These are phyloP conservation scores for Atherinomorus stipes DNA, from an alignment of 2,113 vertebrate species.

Conservation along the genomic window DNA sequence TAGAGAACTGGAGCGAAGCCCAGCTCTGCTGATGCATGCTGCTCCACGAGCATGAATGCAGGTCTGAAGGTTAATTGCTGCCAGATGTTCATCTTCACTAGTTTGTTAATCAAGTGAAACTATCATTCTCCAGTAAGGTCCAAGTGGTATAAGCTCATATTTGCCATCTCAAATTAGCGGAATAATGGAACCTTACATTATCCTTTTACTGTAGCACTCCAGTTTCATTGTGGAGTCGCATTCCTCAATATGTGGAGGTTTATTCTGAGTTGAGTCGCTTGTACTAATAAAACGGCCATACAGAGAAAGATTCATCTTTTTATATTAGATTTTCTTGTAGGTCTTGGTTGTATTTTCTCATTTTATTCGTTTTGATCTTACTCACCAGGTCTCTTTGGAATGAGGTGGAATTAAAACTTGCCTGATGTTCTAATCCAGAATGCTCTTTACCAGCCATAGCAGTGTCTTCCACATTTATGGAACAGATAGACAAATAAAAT, in stretches of 20 bases:
- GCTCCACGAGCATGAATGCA: constrained; percentile 59
- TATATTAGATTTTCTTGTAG: background rate
- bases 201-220: background rate
- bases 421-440: background rate
- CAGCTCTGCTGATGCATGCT: constrained; percentile 53
- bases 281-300: background rate
- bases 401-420: background rate
- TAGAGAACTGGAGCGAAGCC: constrained; percentile 64
- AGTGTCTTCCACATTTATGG: no score
- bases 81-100: constrained; percentile 72
- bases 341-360: background rate
- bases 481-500: background rate
- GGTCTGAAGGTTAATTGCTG: constrained; percentile 78
- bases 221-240: background rate
- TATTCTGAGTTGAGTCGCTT: no score
- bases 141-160: constrained; percentile 16
- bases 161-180: constrained; percentile 14
- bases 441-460: no score
- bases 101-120: constrained; percentile 75
- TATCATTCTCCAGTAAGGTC: constrained; percentile 45
- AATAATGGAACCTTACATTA: background rate
- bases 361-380: background rate
- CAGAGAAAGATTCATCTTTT: background rate
- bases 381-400: background rate
- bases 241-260: background rate